A percentile compares a stretch with the other conserved stretches of the same genome.
Conservation (phyloP, 2,113 vertebrate genomes). For the Ictalurus furcatus region DNA sequence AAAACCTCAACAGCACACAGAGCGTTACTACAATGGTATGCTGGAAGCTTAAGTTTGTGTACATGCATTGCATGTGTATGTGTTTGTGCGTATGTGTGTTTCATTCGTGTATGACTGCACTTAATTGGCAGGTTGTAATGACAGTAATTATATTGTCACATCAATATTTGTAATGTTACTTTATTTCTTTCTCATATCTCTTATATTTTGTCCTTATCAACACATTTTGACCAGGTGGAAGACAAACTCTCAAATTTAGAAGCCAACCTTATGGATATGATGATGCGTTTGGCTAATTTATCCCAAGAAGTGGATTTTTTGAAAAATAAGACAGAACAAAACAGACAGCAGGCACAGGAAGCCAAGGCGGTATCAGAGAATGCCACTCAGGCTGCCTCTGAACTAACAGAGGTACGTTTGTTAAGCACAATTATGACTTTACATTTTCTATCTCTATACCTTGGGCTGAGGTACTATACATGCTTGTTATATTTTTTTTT, state of each 20-base stretch:
- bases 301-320: conserved; percentile 65
- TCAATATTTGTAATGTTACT: background rate
- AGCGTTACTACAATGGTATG: conserved; percentile 62
- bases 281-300: conserved; percentile 72
- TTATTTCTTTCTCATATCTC: background rate
- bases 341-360: conserved; percentile 65
- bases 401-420: conserved; percentile 66
- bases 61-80: conserved; percentile 8
- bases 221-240: conserved; percentile 61
- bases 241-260: conserved; percentile 66
- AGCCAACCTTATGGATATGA: conserved; percentile 66
- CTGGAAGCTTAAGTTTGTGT: background rate
- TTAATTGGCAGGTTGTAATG: background rate
- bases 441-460: background rate
- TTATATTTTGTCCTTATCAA: background rate
- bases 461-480: background rate
- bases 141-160: background rate
- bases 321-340: conserved; percentile 64
- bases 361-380: conserved; percentile 65
- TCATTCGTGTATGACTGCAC: background rate
- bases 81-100: background rate
- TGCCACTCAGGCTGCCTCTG: conserved; percentile 61
- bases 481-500: background rate
- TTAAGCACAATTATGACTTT: conserved; percentile 36
- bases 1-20: conserved; percentile 64